Base-by-base conservation (phyloP, 37 sponge, comb jelly and placozoan species). In the Ianthella basta region DNA sequence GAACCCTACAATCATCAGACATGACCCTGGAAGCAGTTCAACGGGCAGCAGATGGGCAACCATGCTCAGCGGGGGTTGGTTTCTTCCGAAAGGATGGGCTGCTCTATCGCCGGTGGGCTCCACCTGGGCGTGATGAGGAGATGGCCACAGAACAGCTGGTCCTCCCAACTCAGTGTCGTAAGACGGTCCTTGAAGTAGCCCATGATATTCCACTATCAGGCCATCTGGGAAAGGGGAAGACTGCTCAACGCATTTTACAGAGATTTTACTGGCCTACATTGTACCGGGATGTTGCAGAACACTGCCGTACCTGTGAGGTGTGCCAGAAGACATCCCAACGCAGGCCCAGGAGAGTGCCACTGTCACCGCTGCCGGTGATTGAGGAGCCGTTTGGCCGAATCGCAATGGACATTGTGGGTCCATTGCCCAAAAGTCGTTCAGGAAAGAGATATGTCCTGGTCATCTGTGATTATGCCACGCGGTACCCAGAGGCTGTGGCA, bases 101-200 rank as follows among this genome's bases (percentile, higher is more conserved):
- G 61, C 82, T 60, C 1, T 81, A 81, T 59, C 16, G 82, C 15
- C 59, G 60, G 1, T 81, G 82, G 82, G 30, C 57, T 20, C 82
- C 82, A 18, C 59, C 59, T 27, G 61, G 37, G 15, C 12, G 63
- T 57, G 82, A 37, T 18, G 82, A 81, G 36, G 77, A 73, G n/a
- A 57, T 57, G 33, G 4, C 60, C 15, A 33, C 57, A 30, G 82
- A 81, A 38, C 79, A 78, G 41, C 4, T 78, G 23, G 50, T 78
- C 0, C 55, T 78, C 1, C 77, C 79, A 18, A 55, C 1, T 0
- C 50, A 78, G 2, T 78, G 55, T n/a, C 41, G 5, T 0, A 78
- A 38, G 79, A 25, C 79, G 0, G 79, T 34, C 32, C 19, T 68
- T 18, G 70, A n/a, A 68, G 32, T 68, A 19, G 70, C 50, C 50